Percentiles rank a stretch among this genome's conserved stretches.
These are phyloP conservation scores for Alexandromys fortis DNA, from an alignment of 2,113 vertebrate species.

Conservation along the genomic window DNA sequence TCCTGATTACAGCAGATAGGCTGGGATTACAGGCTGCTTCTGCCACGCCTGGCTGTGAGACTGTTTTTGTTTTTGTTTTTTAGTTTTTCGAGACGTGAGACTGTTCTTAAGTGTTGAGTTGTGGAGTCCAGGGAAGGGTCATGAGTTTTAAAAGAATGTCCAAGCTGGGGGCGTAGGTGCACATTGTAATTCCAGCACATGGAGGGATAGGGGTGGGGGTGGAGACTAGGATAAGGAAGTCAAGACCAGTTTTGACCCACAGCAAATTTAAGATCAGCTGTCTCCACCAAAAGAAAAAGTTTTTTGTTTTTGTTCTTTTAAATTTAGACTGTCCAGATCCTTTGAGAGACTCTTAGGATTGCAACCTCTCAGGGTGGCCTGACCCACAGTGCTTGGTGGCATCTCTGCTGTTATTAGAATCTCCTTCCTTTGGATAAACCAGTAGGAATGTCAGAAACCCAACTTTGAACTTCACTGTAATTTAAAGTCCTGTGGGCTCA, in stretches of 20 bases:
- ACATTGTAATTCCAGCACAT: not conserved
- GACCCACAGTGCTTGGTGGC: not conserved
- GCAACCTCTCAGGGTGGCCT: not conserved
- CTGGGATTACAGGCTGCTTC: not conserved
- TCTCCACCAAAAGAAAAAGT: not conserved
- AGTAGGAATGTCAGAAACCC: not conserved
- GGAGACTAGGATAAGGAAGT: not conserved
- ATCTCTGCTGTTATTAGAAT: not conserved
- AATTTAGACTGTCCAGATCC: not conserved
- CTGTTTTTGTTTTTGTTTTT: too few relatives aligned
- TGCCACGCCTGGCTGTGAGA: not conserved
- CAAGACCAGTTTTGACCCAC: not conserved
- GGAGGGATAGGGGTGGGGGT: not conserved
- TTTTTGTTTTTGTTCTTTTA: not conserved
- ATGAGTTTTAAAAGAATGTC: not conserved
- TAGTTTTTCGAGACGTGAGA: too few relatives aligned
- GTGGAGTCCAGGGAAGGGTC: not conserved
- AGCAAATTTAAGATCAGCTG: too few relatives aligned
- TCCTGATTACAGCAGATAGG: not conserved
- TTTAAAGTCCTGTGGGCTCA: not conserved
- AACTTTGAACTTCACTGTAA: not conserved
- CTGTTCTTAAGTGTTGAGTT: not conserved
- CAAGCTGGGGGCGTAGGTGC: not conserved
- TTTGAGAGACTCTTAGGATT: not conserved
- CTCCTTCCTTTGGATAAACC: not conserved